Base-by-base conservation (phyloP, 2,888 invertebrate species). In the Creontiades dilutus region DNA sequence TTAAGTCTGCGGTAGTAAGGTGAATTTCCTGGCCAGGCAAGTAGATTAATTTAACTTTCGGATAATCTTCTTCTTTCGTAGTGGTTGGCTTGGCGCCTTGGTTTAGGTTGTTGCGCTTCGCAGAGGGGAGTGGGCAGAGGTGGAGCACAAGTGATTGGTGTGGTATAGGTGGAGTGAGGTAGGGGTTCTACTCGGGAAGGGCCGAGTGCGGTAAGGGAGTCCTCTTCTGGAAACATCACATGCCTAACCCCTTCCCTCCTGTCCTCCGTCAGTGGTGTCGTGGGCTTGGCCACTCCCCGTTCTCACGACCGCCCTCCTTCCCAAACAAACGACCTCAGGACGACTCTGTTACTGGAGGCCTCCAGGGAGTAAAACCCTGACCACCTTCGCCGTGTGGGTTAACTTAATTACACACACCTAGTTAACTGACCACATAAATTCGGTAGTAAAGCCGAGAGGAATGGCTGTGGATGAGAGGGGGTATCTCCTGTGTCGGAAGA, bases 341-440 rank as follows among this genome's bases (percentile, higher is more conserved):
- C 19, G 68, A 23, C 68, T 23, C 68, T 68, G 23, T 23, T 68
- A 27, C 52, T 37, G 14, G 19, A n/a, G 57, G 23, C 23, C 68
- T 68, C 61, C 19, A 19, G 19, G 9, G 61, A 37, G 61, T 12
- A 12, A 19, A 23, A 68, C 19, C 23, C 23, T 23, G 27, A 23
- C 68, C 68, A 68, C 68, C 68, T 68, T 57, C 12, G 68, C 13
- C 23, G 68, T 37, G 78, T 46, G 47, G 46, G 78, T 37, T 78
- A 78, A 78, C 78, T 78, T 78, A 78, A 78, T 78, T 78, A 78
- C 78, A 78, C 78, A 78, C 78, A 78, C 78, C 78, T 46, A 78
- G 78, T 78, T 78, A 46, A 78, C 78, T 46, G 78, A 78, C 78
- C 78, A 78, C 78, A 78, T 78, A 78, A 78, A 78, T 78, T 78